Percentiles rank a stretch among this genome's conserved stretches.
phyloP scores from a whole-genome alignment of 2,888 invertebrate species.

The Agriopis leucophaearia region DNA sequence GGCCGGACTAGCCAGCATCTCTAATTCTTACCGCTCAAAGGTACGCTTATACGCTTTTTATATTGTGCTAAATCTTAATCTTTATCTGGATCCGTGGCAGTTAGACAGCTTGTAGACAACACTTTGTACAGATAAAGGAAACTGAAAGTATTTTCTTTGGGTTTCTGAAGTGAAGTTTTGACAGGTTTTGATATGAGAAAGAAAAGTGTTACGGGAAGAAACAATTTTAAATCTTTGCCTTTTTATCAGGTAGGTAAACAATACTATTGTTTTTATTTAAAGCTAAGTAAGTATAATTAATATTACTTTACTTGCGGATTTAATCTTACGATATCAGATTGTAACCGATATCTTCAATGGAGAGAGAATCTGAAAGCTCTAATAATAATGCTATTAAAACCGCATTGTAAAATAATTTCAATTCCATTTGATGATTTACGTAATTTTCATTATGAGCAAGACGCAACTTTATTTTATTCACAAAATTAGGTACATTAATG shows the following conservation, averaged over 20 bases:
- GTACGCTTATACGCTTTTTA: constrained; percentile 46
- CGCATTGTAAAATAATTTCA: neutral
- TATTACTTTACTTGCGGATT: neutral
- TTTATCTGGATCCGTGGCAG: constrained; percentile 37
- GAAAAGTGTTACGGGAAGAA: neutral
- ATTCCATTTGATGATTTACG: constrained; percentile 12
- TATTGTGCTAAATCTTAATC: constrained; percentile 38
- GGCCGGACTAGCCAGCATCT: constrained; percentile 20
- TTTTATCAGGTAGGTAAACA: too few species aligned
- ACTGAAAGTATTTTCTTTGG: constrained; percentile 4
- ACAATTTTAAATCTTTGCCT: too few species aligned
- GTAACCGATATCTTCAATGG: constrained; percentile 1
- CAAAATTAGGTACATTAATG: neutral
- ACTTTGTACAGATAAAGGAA: neutral
- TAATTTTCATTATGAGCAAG: constrained; percentile 23
- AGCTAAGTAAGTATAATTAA: neutral
- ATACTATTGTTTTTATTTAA: too few species aligned
- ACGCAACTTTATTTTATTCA: neutral
- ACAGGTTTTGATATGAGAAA: neutral
- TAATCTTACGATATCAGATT: neutral
- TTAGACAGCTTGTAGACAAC: constrained; percentile 42
- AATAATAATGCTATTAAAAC: neutral
- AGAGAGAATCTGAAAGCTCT: neutral
- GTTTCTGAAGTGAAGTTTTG: neutral
- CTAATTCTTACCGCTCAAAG: constrained; percentile 38